A percentile compares a stretch with the other conserved stretches of the same genome.
Conservation (phyloP, 2,888 invertebrate genomes). For the Drosophila setosimentum region DNA sequence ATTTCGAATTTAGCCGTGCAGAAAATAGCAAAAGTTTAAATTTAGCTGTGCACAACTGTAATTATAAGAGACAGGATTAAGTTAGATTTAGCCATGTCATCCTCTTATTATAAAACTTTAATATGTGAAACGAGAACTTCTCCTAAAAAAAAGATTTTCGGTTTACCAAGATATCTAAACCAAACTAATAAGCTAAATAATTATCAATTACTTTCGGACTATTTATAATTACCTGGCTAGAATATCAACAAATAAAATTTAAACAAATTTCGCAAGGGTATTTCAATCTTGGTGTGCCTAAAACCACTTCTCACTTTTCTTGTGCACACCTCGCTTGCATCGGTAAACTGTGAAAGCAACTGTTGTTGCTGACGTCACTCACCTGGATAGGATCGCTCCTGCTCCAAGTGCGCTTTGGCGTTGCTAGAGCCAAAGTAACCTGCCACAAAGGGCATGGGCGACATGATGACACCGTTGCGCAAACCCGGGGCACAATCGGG, state of each 20-base stretch:
- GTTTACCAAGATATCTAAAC: neutral
- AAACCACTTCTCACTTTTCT: neutral
- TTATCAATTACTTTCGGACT: neutral
- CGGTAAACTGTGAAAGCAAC: conserved; percentile 40
- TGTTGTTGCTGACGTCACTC: conserved; percentile 41
- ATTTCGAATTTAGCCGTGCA: no score
- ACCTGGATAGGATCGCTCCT: conserved; percentile 41
- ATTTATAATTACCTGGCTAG: neutral
- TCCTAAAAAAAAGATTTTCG: neutral
- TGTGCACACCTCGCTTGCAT: conserved; percentile 15
- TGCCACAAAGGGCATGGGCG: conserved; percentile 70
- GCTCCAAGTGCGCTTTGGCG: conserved; percentile 52
- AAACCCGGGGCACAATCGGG: conserved; percentile 50
- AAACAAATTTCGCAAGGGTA: conserved; percentile 1
- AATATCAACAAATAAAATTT: neutral
- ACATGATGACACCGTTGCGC: conserved; percentile 37
- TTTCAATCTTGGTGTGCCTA: neutral
- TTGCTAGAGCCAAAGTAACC: conserved; percentile 69
- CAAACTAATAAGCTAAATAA: neutral
- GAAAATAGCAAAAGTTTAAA: neutral
- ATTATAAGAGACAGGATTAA: neutral
- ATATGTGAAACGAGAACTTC: neutral
- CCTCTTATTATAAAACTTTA: neutral
- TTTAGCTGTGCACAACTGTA: neutral
- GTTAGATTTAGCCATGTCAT: neutral